Base-by-base conservation (phyloP, 2,888 invertebrate genomes). In the Augiades crinisus region DNA sequence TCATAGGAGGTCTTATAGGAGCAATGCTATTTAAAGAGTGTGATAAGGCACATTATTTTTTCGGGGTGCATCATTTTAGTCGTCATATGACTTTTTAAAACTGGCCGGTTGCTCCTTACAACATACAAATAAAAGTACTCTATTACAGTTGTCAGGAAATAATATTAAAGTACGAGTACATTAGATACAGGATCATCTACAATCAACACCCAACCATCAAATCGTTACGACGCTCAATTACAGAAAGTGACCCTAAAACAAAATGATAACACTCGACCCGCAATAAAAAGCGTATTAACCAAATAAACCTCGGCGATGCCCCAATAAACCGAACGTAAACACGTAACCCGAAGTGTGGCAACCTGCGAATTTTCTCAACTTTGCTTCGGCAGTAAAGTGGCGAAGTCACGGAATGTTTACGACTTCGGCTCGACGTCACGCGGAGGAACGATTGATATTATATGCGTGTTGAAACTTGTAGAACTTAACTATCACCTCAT, bases 311-410 rank as follows among this genome's bases (percentile, higher is more conserved):
- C 55, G 50, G 55, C 55, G 51, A 63, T 58, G 57, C 24, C 58
- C 44, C 54, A 47, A 47, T 59, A 52, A 57, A 60, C 52, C 37
- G 37, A 53, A 55, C 50, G 51, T 61, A 60, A 60, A 62, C 55
- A 54, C 50, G 54, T 60, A 59, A 60, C 62, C 55, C 53, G 51
- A 54, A 57, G 61, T 38, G 50, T 53, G 57, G 60, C 53, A 59
- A 64, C 68, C 67, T 59, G 62, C 57, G 61, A 70, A 68, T 71
- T 67, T 70, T 70, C 69, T 68, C 73, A 65, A 72, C n/a, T 65
- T 61, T 43, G 58, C 40, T 24, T 50, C 58, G 61, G 59, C 62
- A 58, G 63, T 71, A 75, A 75, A 71, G 30, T 27, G 27, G n/a
- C n/a, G 10, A 27, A n/a, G 27, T 30, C 30, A 30, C 30, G 30